Conservation (phyloP, 2,888 invertebrate genomes). For the Bellardia bayeri region DNA sequence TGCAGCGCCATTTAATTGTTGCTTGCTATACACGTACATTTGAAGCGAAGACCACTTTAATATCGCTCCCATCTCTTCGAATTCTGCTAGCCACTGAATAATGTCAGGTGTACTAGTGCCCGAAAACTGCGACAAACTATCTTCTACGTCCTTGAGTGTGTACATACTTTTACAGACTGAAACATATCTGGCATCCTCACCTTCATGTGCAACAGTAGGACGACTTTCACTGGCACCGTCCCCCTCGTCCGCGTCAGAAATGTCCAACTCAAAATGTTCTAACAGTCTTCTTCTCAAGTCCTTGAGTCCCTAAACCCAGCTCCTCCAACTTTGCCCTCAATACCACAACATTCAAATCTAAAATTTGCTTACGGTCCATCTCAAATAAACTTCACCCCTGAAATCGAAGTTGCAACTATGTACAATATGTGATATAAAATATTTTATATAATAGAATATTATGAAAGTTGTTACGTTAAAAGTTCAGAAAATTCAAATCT, state of each 20-base stretch:
- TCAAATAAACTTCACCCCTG: neutral
- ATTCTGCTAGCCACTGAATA: conserved; percentile 44
- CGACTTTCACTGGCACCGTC: neutral
- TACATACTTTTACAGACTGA: neutral
- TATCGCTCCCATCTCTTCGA: conserved; percentile 51
- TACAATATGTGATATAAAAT: no score
- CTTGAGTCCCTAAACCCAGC: conserved; percentile 17
- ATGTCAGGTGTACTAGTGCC: conserved; percentile 43
- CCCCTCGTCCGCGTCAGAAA: neutral
- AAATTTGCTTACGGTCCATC: conserved; percentile 36
- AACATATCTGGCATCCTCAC: neutral
- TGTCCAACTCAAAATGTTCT: conserved; percentile 10
- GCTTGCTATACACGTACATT: neutral
- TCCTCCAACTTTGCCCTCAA: conserved; percentile 25
- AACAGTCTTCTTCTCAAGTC: conserved; percentile 19
- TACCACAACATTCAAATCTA: neutral
- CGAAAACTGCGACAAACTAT: conserved; percentile 30
- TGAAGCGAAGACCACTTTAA: conserved; percentile 51
- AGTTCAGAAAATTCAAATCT: no score
- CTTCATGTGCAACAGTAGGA: neutral
- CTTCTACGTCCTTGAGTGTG: conserved; percentile 53
- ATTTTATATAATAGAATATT: no score
- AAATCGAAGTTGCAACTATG: no score
- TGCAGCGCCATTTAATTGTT: conserved; percentile 54
- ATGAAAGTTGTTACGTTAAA: no score